Conservation (phyloP, 2,113 vertebrate species). For the Amazona guildingii region DNA sequence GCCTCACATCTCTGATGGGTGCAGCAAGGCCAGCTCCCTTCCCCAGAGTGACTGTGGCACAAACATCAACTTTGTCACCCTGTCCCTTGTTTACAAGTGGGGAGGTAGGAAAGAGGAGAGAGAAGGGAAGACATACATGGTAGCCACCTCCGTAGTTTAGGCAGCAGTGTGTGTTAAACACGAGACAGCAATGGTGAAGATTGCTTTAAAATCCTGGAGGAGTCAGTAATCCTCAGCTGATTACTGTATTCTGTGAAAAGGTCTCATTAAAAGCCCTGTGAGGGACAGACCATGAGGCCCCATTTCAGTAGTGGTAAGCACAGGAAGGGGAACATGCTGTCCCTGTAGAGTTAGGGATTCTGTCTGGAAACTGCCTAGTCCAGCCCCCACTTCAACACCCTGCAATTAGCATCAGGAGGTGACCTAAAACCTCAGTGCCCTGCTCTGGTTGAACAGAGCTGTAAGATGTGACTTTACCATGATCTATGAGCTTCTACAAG, state of each 20-base stretch:
- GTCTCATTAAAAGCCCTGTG: not conserved
- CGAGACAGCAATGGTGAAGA: not conserved
- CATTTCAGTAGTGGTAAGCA: fast-evolving
- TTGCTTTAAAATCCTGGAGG: not conserved
- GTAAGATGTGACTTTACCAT: not conserved
- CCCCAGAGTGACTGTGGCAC: not conserved
- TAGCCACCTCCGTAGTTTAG: not conserved
- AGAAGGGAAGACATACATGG: not conserved
- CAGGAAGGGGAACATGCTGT: not conserved
- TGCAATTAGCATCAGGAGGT: not conserved
- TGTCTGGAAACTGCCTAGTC: not conserved
- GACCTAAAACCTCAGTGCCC: not conserved
- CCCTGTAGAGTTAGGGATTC: not conserved
- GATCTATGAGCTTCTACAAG: not conserved
- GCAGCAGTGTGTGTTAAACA: not conserved
- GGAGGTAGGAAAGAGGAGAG: not conserved
- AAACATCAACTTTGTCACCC: not conserved
- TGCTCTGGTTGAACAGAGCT: not conserved
- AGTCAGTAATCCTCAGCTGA: not conserved
- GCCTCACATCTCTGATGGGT: not conserved
- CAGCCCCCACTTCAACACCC: not conserved
- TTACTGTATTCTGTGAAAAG: not conserved
- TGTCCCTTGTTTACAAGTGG: not conserved
- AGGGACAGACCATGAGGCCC: not conserved
- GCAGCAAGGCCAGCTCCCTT: not conserved